Percentiles rank a stretch among this genome's conserved stretches.
These are phyloP conservation scores for Anisognathus igniventris DNA, from an alignment of 2,797 vertebrate genomes.

Conservation along the genomic window DNA sequence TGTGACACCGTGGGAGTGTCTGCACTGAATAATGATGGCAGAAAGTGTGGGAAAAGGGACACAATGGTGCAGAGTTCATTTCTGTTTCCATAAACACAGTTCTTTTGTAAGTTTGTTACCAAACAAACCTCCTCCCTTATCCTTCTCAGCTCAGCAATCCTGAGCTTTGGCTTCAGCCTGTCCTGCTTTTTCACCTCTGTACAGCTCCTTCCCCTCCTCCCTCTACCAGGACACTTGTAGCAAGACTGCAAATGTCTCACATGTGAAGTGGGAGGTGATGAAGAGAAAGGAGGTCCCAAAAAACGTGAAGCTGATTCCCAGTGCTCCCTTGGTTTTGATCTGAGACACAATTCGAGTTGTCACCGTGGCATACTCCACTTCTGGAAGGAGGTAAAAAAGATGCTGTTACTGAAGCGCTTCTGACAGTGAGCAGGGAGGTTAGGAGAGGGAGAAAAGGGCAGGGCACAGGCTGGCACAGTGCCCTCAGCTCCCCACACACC, in stretches of 20 bases:
- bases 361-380: conserved; percentile 91
- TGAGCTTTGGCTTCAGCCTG: neutral
- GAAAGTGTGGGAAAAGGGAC: neutral
- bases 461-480: neutral
- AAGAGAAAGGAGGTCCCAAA: conserved; percentile 98
- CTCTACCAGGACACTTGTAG: neutral
- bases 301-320: conserved; percentile 90
- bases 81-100: neutral
- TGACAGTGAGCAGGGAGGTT: neutral
- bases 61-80: neutral
- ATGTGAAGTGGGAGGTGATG: conserved; percentile 97
- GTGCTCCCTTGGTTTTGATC: conserved; percentile 97
- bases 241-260: conserved; percentile 74
- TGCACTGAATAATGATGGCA: neutral
- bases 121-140: neutral
- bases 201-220: neutral
- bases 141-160: neutral
- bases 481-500: conserved; percentile 68
- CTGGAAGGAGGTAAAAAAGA: conserved; percentile 62
- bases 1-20: neutral
- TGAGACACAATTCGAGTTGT: conserved; percentile 96
- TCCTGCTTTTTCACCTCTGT: neutral
- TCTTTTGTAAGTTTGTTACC: neutral
- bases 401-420: neutral
- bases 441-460: neutral